phyloP scores from a whole-genome alignment of 2,797 vertebrate genomes.

The Enteromius viviparus region DNA sequence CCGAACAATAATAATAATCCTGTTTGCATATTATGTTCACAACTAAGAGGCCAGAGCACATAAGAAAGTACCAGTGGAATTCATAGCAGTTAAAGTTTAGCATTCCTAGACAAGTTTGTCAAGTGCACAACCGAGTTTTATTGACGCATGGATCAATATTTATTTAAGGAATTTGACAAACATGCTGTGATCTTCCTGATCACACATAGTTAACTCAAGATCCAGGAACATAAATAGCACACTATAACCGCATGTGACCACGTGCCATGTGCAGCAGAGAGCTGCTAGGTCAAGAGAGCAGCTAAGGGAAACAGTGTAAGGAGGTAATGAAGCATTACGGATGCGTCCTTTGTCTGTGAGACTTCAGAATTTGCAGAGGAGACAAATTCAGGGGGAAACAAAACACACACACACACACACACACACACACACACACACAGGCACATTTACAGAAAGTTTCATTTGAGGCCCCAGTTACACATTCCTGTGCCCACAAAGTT shows the following conservation, averaged over 20 bases:
- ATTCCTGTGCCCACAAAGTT: slow-evolving; percentile 49
- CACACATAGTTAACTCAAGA: not conserved
- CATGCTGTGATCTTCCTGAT: slow-evolving; percentile 17
- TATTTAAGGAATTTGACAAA: slow-evolving; percentile 19
- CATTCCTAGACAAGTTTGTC: not conserved
- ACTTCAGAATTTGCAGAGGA: slow-evolving; percentile 46
- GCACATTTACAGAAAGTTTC: slow-evolving; percentile 10
- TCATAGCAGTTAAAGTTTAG: not conserved
- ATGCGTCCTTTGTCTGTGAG: slow-evolving; percentile 1
- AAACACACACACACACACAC: slow-evolving; percentile 16
- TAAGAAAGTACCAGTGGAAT: not conserved
- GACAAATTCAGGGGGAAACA: slow-evolving; percentile 26
- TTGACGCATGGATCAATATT: slow-evolving; percentile 33
- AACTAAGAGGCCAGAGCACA: not conserved
- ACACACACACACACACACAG: slow-evolving; percentile 15
- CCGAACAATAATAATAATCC: not conserved
- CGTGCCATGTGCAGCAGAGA: not conserved
- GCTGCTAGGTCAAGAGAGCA: slow-evolving; percentile 8
- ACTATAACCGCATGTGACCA: not conserved
- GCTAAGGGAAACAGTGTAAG: not conserved
- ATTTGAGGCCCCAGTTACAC: slow-evolving; percentile 23
- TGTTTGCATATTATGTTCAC: not conserved
- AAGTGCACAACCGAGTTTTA: not conserved
- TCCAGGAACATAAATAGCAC: not conserved
- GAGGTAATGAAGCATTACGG: slow-evolving; percentile 37